Evolutionary conservation across 1,140 invertebrate species (phyloP).

Genomic region (Tetramorium parvispinum): DNA sequence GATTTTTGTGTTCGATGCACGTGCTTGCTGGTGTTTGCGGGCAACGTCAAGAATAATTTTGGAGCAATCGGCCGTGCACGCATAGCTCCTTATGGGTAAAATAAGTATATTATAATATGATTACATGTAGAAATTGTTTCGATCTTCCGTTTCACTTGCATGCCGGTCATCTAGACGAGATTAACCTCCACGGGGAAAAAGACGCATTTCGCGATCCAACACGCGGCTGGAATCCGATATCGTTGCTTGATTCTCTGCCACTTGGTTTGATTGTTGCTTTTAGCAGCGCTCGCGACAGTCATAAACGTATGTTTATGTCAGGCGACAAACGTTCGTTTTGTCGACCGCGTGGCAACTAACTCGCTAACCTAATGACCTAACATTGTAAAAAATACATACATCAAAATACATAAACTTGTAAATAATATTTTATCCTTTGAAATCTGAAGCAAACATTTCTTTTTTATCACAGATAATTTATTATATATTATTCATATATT

Average conservation of each 20-base stretch:
- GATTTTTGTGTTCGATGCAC: background rate
- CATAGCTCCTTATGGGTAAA: constrained; percentile 51
- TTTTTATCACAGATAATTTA: no score
- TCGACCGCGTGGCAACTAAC: background rate
- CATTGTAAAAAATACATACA: background rate
- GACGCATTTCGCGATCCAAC: background rate
- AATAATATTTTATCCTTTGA: background rate
- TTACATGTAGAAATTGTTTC: background rate
- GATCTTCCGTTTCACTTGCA: background rate
- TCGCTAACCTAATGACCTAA: background rate
- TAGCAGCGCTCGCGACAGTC: background rate
- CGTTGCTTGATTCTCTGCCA: background rate
- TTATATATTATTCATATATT: no score
- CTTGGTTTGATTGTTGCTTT: background rate
- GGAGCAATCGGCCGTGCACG: background rate
- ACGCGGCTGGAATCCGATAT: background rate
- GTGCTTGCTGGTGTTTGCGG: background rate
- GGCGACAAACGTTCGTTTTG: background rate
- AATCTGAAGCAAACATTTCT: background rate
- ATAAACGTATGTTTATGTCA: constrained; percentile 20
- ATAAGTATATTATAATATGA: constrained; percentile 54
- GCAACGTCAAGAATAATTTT: background rate
- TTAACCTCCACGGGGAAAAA: background rate
- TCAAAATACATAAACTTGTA: no score
- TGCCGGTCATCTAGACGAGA: background rate